Percentiles rank a stretch among this genome's conserved stretches.
Conservation (phyloP, 2,113 vertebrate genomes). For the Oreotrochilus melanogaster region DNA sequence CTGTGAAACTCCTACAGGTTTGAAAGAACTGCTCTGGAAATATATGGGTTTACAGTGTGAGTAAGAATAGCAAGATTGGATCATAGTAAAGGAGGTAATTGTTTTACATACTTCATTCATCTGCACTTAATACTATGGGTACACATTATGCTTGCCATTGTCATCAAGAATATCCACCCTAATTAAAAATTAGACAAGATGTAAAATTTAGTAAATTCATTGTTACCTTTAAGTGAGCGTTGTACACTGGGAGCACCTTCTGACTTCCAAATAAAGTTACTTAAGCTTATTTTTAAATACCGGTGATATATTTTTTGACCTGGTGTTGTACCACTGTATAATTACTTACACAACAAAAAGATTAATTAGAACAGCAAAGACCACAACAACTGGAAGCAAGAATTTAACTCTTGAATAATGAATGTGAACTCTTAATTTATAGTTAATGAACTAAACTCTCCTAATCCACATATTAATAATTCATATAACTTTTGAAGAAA, state of each 20-base stretch:
- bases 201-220: neutral
- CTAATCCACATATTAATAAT: conserved; percentile 46
- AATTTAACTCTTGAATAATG: conserved; percentile 54
- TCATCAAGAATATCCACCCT: neutral
- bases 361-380: conserved; percentile 36
- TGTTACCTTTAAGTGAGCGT: neutral
- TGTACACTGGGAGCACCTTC: neutral
- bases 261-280: neutral
- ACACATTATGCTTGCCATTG: neutral
- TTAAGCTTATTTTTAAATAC: neutral
- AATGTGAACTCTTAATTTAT: conserved; percentile 47
- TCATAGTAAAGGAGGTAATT: neutral
- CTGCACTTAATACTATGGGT: neutral
- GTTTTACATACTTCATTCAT: neutral
- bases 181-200: neutral
- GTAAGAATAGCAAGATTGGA: neutral
- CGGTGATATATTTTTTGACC: neutral
- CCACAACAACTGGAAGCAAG: neutral
- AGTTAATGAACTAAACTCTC: conserved; percentile 48
- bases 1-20: neutral
- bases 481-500: conserved; percentile 40
- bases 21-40: neutral
- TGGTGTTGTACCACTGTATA: neutral
- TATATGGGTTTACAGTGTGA: neutral
- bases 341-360: conserved; percentile 7